Evolutionary conservation across 92 coral and sea anemone species (phyloP), one percentile per base, ranked within the genome.

Genomic region (Epizoanthus fatuus): DNA sequence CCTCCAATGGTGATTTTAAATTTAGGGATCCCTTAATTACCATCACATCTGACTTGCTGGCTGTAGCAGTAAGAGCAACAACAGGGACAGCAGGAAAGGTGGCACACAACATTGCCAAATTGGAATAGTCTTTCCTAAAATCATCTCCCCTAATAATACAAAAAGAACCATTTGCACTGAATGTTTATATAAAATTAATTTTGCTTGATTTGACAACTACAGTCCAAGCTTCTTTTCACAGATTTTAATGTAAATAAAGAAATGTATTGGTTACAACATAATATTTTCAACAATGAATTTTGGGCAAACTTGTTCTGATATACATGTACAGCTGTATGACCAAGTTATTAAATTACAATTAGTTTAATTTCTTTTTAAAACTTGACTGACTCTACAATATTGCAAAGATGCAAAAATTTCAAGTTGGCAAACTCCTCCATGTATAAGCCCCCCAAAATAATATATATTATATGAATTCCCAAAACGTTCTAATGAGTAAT

Each of bases 1-100:
- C 69, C 64, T 90, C 87, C 67, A 80, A 3, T 25, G 79, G 80
- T 47, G 42, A 55, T 17, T 69, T 62, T 13, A 87, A 49, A 69
- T 87, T 57, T 2, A 87, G 66, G 40, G 85, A 80, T 15, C 70
- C 63, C 67, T 29, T 80, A 14, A 87, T 79, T 20, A 25, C 86
- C 3, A 5, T 16, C 25, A 78, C 56, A 60, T 86, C 90, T 19
- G 35, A 63, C 81, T 84, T 84, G 79, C 69, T 84, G 3, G 92
- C 92, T 22, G 93, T 89, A 44, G 91, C 93, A 58, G 91, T 90
- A 59, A 90, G 90, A 25, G 93, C 90, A 80, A 90, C 87, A 40
- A 86, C 90, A 38, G 93, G 93, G 11, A 81, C 93, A 35, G 51
- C 53, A 35, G 90, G 93, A 81, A 90, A 90, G 2, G 87, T 86